Percentiles rank a stretch among this genome's conserved stretches.
Evolutionary conservation across 2,797 vertebrate species (phyloP).

Genomic region (Acanthopagrus latus): DNA sequence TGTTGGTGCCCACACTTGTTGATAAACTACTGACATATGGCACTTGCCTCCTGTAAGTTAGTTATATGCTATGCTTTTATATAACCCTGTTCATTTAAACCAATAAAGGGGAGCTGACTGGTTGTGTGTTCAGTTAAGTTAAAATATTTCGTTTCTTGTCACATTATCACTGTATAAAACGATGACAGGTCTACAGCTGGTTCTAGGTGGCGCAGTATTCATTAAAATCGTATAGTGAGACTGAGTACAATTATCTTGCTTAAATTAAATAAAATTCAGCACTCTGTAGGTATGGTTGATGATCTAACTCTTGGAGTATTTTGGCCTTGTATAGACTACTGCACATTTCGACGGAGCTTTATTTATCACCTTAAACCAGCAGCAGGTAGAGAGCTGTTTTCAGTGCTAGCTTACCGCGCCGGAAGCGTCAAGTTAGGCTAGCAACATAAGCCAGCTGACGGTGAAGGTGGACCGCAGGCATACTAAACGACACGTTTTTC

Average conservation of each 20-base stretch:
- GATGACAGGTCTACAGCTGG: background rate
- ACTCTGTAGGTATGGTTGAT: background rate
- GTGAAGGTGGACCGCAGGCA: background rate
- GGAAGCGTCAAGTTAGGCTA: too few relatives aligned
- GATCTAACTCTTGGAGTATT: background rate
- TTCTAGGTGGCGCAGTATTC: background rate
- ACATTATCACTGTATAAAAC: too few relatives aligned
- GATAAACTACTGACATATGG: background rate
- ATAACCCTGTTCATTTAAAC: slow-evolving; percentile 11
- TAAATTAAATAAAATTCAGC: background rate
- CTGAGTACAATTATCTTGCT: too few relatives aligned
- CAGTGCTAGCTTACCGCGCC: too few relatives aligned
- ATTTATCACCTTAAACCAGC: background rate
- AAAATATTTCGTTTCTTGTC: too few relatives aligned
- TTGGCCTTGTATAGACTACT: background rate
- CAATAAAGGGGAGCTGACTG: background rate
- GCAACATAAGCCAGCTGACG: background rate
- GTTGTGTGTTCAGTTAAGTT: background rate
- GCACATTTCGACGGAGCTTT: background rate
- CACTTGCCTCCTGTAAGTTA: slow-evolving; percentile 1
- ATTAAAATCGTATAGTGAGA: background rate
- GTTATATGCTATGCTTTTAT: slow-evolving; percentile 18
- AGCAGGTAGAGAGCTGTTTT: background rate
- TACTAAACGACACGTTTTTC: background rate
- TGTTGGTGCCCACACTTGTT: slow-evolving; percentile 5